Base-by-base conservation (phyloP, 2,113 vertebrate genomes). In the Carassius gibelio region DNA sequence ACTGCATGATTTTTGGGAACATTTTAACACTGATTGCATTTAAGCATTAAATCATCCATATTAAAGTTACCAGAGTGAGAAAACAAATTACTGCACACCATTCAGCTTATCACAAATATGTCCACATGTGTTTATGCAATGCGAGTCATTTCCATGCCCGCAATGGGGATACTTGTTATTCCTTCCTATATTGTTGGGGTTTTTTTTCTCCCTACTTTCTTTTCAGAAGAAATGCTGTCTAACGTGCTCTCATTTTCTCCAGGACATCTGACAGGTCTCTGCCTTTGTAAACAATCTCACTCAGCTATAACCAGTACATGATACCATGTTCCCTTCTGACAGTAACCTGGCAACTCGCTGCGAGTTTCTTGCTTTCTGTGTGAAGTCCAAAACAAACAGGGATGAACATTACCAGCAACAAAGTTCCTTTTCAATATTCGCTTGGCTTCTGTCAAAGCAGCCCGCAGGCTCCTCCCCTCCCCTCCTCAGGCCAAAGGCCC, bases 41-140 rank as follows among this genome's bases (percentile, higher is more conserved):
- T 94, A 94, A 93, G 94, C 91, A 87, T 94, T 93, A 94, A 95
- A 94, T 95, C 94, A 94, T 93, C 93, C 92, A 88, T 93, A 91
- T 91, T 94, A 92, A 93, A 93, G 93, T 93, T 92, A 92, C 90
- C 89, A 92, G 91, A 66, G 87, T 90, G 90, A 93, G 89, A 94
- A 93, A 93, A 93, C 91, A 92, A 91, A 92, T 92, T 85, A 80
- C 89, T 89, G 88, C 87, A 89, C 88, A 90, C 87, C 71, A 83
- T 92, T 91, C 89, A 88, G 87, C 87, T 90, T 84, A 74, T 82
- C 69, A 81, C 71, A 48, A 90, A 69, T 48, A 66, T 61, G 75
- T 36, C 61, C 68, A 77, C 45, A 88, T 82, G 90, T 92, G 91
- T 93, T 93, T 92, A 91, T 92, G 89, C 91, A 92, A 89, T 59